Base-by-base conservation (phyloP, 1,140 invertebrate genomes). In the Pseudomyrmex cubaensis region DNA sequence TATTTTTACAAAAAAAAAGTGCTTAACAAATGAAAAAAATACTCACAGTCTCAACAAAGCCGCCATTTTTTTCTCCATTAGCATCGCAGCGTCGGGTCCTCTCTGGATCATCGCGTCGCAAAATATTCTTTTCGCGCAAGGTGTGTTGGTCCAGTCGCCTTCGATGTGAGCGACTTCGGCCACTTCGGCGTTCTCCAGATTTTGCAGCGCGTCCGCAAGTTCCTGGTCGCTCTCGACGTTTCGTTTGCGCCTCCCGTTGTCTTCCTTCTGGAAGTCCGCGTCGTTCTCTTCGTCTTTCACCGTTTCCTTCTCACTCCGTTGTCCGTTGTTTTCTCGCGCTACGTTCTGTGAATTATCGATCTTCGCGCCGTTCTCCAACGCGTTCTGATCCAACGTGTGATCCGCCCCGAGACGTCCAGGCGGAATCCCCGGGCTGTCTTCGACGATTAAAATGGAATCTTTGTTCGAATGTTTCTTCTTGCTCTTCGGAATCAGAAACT, bases 51-150 rank as follows among this genome's bases (percentile, higher is more conserved):
- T 94, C 8, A 97, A 90, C 86, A 97, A 94, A 13, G 95, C 95
- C 46, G 95, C 95, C 96, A 97, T 97, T 91, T 96, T 97, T 92
- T 97, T 97, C 91, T 97, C 97, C 97, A 97, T 97, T 2, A 96
- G 93, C 13, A 95, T 95, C 35, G 96, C 92, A 5, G 96, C 96
- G 80, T 97, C 96, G 0, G 95, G 93, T 35, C 95, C 92, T 85
- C 96, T 96, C 35, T 95, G 93, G 0, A 96, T 92, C 95, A 97
- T 96, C 12, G 96, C 95, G 85, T 97, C 96, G 89, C 97, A 97
- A 93, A 97, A 97, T 82, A 97, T 95, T 82, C 95, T 95, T 90
- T 97, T 97, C 0, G 97, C 96, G 90, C 97, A 97, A 5, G 96
- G 96, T 0, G 96, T 97, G 86, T 96, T 95, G 10, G 95, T 95